A percentile compares a stretch with the other conserved stretches of the same genome.
Conservation (phyloP, 1,140 invertebrate species). For the Drosophila sucinea region DNA sequence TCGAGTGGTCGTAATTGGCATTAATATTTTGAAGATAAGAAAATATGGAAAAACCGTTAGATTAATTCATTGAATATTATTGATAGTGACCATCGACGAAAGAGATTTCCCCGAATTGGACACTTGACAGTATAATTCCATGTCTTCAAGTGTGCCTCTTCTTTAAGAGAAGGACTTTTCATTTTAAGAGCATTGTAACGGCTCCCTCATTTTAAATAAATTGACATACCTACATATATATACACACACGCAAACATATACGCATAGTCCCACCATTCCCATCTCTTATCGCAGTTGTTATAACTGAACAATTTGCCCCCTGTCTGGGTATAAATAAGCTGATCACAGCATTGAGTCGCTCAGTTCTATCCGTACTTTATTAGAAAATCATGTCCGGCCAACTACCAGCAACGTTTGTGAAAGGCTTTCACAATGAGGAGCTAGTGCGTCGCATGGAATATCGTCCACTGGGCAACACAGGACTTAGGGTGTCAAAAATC, state of each 20-base stretch:
- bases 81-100: background rate
- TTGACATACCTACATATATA: background rate
- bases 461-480: constrained; percentile 85
- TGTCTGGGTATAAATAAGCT: constrained; percentile 1
- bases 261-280: background rate
- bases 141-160: background rate
- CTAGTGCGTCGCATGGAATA: constrained; percentile 85
- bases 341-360: background rate
- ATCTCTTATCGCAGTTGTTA: constrained; percentile 1
- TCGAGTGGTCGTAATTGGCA: background rate
- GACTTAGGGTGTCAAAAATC: constrained; percentile 85
- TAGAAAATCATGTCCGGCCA: constrained; percentile 40
- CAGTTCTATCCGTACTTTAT: background rate
- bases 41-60: background rate
- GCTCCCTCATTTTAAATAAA: background rate
- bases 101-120: background rate
- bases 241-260: background rate
- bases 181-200: background rate
- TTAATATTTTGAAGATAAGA: background rate
- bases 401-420: constrained; percentile 84
- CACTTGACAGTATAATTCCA: background rate
- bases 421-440: constrained; percentile 86
- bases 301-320: background rate
- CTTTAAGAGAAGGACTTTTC: background rate
- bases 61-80: background rate